Percentiles rank a stretch among this genome's conserved stretches.
phyloP scores from a whole-genome alignment of 2,113 vertebrate genomes.

The Ophthalmolycus amberensis region DNA sequence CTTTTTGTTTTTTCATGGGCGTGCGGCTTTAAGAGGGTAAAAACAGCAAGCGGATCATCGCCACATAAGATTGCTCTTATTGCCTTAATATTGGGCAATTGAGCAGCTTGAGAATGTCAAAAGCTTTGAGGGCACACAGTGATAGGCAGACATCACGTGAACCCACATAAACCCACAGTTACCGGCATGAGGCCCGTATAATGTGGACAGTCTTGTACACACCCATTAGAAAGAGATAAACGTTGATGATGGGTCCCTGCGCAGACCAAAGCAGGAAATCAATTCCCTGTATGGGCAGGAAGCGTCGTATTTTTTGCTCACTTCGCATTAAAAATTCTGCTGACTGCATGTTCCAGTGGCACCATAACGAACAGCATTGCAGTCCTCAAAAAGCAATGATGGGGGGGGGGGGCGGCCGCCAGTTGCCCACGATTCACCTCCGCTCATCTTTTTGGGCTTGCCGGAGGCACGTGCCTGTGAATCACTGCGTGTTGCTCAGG shows the following conservation, averaged over 20 bases:
- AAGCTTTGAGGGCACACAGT: slow-evolving; percentile 44
- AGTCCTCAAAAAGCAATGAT: slow-evolving; percentile 53
- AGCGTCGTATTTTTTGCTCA: slow-evolving; percentile 64
- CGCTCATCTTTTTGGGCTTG: slow-evolving; percentile 19
- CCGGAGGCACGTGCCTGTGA: slow-evolving; percentile 33
- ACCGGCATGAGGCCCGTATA: slow-evolving; percentile 39
- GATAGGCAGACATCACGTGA: slow-evolving; percentile 34
- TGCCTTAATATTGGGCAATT: slow-evolving; percentile 48
- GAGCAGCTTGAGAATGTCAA: slow-evolving; percentile 51
- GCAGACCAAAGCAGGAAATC: slow-evolving; percentile 69
- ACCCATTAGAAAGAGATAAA: slow-evolving; percentile 74
- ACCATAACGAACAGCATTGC: slow-evolving; percentile 63
- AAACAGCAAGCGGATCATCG: slow-evolving; percentile 48
- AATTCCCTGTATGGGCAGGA: slow-evolving; percentile 72
- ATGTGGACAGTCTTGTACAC: slow-evolving; percentile 47
- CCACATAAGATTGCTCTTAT: slow-evolving; percentile 47
- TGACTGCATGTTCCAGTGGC: slow-evolving; percentile 67
- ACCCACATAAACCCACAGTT: slow-evolving; percentile 54
- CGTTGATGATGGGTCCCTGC: slow-evolving; percentile 58
- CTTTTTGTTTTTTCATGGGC: slow-evolving; percentile 9
- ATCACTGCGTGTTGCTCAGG: slow-evolving; percentile 51
- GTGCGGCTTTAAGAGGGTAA: slow-evolving; percentile 26
- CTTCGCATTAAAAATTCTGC: slow-evolving; percentile 79
- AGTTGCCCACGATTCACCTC: slow-evolving; percentile 48
- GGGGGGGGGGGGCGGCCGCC: neutral